Percentiles rank a stretch among this genome's conserved stretches.
phyloP scores from a whole-genome alignment of 1,140 invertebrate species.

The Zaprionus camerounensis region DNA sequence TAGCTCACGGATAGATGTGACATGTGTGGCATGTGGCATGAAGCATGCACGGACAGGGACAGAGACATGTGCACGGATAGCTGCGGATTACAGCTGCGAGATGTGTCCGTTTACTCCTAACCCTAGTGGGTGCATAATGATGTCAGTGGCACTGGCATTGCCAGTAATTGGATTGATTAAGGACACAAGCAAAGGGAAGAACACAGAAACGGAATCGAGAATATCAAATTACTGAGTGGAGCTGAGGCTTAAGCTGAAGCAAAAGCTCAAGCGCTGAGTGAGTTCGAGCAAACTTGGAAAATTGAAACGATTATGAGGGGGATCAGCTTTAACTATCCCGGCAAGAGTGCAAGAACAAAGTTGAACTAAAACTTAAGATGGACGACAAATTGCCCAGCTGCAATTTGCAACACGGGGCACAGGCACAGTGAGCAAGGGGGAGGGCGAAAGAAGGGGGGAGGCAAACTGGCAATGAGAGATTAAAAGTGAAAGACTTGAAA shows the following conservation, averaged over 20 bases:
- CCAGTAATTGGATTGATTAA: conserved; percentile 5
- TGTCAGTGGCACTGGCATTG: neutral
- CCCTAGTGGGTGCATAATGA: neutral
- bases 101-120: neutral
- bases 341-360: neutral
- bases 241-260: neutral
- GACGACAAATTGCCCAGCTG: conserved; percentile 6
- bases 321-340: neutral
- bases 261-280: neutral
- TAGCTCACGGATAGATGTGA: neutral
- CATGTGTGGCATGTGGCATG: neutral
- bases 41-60: neutral
- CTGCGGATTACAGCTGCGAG: neutral
- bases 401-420: neutral
- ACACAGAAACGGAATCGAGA: neutral
- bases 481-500: neutral
- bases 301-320: conserved; percentile 4
- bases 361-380: neutral
- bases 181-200: neutral
- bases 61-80: neutral
- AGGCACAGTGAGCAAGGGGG: neutral
- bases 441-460: too few species aligned
- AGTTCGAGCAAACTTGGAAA: neutral
- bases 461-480: neutral
- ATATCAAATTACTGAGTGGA: conserved; percentile 1